Evolutionary conservation across 2,797 vertebrate genomes (phyloP), one percentile per base, ranked within the genome.

Genomic region (Orientallactaga sibirica): DNA sequence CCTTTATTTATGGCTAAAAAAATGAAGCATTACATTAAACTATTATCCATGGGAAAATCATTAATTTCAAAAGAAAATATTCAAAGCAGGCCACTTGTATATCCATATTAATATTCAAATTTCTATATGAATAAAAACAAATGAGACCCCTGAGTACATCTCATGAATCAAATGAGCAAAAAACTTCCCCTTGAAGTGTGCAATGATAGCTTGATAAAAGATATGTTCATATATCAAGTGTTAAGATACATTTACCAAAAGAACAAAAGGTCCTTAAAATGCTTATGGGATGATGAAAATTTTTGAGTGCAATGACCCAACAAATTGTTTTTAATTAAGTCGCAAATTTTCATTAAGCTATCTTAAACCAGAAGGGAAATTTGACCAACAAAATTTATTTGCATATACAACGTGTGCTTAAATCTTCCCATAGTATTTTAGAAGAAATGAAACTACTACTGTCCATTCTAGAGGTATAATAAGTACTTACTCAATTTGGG

Each of bases 51-150:
- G 76, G 66, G 25, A 62, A 62, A 62, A 74, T 14, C 43, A 83
- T 37, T 73, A 33, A 92, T 77, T 86, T 81, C 7, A 92, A 90
- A 87, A 80, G 70, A 68, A 94, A 95, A 79, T 78, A 91, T 37
- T 92, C 43, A 94, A 73, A 93, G 7, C 3, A 78, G 84, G 15
- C 66, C 11, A 79, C 1, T 73, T 94, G 16, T 24, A 91, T 81
- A 83, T 41, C 2, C 16, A 86, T 20, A 52, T 76, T 29, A 74
- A 82, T 81, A 93, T 70, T 84, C n/a, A 88, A 77, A 66, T 90
- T 14, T 93, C 70, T 58, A 84, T 1, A 64, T 27, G 82, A 87
- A 68, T 55, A 88, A 0, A 64, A 85, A 79, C 25, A 84, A 79
- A 85, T 27, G 33, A 88, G 76, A 58, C 1, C n/a, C 3, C 1